Evolutionary conservation across 1,140 invertebrate species (phyloP).

Genomic region (Goniozus legneri): DNA sequence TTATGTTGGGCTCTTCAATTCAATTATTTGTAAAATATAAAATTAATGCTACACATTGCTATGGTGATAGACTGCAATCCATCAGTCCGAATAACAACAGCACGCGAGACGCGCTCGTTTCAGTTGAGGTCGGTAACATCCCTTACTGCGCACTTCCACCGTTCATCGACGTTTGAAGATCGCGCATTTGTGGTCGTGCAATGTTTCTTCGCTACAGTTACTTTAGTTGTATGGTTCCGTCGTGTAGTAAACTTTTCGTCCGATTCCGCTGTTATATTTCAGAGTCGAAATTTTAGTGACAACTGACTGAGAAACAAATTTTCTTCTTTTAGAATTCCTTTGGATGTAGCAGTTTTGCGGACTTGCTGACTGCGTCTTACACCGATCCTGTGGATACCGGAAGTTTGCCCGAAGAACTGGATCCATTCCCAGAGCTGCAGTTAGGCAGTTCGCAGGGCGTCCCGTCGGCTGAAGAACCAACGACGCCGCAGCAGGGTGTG

Average conservation of each 20-base stretch:
- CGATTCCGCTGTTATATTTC: too few species aligned
- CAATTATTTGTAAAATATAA: too few species aligned
- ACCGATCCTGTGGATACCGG: conserved; percentile 52
- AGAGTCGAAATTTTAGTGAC: too few species aligned
- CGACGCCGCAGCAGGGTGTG: conserved; percentile 24
- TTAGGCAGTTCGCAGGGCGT: conserved; percentile 41
- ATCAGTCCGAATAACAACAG: too few species aligned
- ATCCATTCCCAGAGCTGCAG: conserved; percentile 53
- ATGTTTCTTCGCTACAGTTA: conserved; percentile 28
- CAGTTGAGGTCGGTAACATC: conserved; percentile 22
- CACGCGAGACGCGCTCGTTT: conserved; percentile 25
- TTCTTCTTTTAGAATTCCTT: conserved; percentile 65
- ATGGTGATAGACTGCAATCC: too few species aligned
- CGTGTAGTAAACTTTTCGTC: too few species aligned
- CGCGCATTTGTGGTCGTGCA: conserved; percentile 23
- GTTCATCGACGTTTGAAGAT: conserved; percentile 27
- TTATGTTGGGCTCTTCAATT: too few species aligned
- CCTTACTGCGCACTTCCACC: conserved; percentile 28
- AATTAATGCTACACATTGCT: too few species aligned
- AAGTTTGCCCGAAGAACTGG: conserved; percentile 52
- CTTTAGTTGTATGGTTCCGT: too few species aligned
- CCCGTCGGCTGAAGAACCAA: conserved; percentile 32
- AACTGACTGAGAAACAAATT: too few species aligned
- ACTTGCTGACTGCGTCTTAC: conserved; percentile 61
- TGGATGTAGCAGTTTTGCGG: conserved; percentile 63